These are phyloP conservation scores for Agrotis clavis DNA, from an alignment of 2,888 invertebrate genomes.

Conservation along the genomic window DNA sequence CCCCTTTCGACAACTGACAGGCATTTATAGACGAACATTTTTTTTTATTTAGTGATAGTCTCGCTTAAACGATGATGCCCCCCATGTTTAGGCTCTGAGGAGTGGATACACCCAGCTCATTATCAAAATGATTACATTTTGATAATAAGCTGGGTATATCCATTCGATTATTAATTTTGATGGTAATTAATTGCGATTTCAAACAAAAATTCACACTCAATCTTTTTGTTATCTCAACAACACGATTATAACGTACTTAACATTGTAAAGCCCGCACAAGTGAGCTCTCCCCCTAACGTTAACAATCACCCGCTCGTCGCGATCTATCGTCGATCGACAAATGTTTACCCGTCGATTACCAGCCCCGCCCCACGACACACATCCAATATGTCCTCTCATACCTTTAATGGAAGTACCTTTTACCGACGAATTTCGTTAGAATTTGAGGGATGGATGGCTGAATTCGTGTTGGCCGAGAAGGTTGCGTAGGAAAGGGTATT, in stretches of 20 bases:
- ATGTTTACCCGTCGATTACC: slow-evolving; percentile 71
- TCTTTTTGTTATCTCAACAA: neutral
- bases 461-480: slow-evolving; percentile 28
- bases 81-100: too few relatives aligned
- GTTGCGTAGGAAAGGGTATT: neutral
- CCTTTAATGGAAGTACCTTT: slow-evolving; percentile 64
- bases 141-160: too few relatives aligned
- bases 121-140: too few relatives aligned
- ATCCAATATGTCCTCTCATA: slow-evolving; percentile 58
- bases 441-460: slow-evolving; percentile 29
- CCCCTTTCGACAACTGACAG: too few relatives aligned
- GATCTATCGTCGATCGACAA: slow-evolving; percentile 59
- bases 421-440: slow-evolving; percentile 33
- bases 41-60: too few relatives aligned
- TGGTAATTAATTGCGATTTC: too few relatives aligned
- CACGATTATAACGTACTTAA: neutral
- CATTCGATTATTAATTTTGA: too few relatives aligned
- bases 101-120: too few relatives aligned
- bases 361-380: slow-evolving; percentile 67
- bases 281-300: slow-evolving; percentile 30
- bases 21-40: too few relatives aligned
- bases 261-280: slow-evolving; percentile 14
- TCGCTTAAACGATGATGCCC: too few relatives aligned
- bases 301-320: slow-evolving; percentile 44
- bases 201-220: neutral